Base-by-base conservation (phyloP, 2,113 vertebrate genomes). In the Brienomyrus longianalis region DNA sequence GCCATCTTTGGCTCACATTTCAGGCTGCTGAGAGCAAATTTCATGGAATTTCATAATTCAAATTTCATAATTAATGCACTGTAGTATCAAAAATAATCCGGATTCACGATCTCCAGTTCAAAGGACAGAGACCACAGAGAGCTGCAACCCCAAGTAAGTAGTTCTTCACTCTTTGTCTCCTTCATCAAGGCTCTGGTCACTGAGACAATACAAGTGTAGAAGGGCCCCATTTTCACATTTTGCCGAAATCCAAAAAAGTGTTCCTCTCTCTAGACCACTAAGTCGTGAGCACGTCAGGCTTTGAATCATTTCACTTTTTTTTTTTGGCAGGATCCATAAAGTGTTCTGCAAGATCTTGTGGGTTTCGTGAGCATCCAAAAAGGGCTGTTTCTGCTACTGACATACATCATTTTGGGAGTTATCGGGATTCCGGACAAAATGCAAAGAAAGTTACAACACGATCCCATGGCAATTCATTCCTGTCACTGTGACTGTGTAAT, bases 331-430 rank as follows among this genome's bases (percentile, higher is more conserved):
- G 85, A 86, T 8, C 43, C 45, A 47, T 80, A 85, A 3, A 83
- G 7, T 87, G 70, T 51, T 89, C 83, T 31, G 39, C 91, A 86
- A 91, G 91, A 93, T 90, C 89, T 88, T 91, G 48, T 89, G 88
- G 83, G 86, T 91, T 93, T 92, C 85, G 56, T 88, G 35, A 23
- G 90, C 94, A 94, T 92, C 91, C 90, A 91, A 91, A 92, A 80
- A 91, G 80, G 89, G 91, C 88, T 83, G 89, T 87, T 87, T 88
- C 77, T 66, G 88, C 48, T 83, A 77, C 88, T 45, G 87, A 91
- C 91, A 87, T 1, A 35, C 88, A 87, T 62, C 47, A 27, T 45
- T 88, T 91, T 74, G 87, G 87, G 91, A 91, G 70, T 88, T 9
- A 88, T 23, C 27, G 70, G 27, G 47, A 51, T 89, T 89, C 31